Evolutionary conservation across 1,140 invertebrate genomes (phyloP).

Genomic region (Stegodyphus mimosarum): DNA sequence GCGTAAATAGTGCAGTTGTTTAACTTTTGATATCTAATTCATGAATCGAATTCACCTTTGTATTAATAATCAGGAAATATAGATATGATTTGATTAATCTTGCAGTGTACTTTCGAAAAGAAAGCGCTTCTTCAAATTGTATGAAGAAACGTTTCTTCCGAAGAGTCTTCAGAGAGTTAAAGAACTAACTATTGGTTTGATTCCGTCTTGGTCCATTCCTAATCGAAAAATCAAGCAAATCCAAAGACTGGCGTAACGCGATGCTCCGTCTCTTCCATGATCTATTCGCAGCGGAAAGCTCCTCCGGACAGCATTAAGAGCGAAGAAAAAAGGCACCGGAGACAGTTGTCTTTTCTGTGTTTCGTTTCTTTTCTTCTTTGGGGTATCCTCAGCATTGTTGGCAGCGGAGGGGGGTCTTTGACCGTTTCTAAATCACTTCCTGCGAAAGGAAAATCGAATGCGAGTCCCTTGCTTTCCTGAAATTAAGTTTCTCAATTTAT

Average conservation of each 20-base stretch:
- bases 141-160: no score
- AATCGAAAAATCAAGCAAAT: no score
- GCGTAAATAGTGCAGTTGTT: no score
- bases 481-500: neutral
- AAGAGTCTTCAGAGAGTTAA: no score
- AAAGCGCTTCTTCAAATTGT: no score
- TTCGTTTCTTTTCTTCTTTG: neutral
- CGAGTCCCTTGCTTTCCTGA: neutral
- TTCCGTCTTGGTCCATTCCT: no score
- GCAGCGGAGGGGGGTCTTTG: neutral
- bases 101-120: no score
- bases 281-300: neutral
- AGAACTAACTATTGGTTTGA: no score
- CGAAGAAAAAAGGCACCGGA: neutral
- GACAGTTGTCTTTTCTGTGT: neutral
- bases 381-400: neutral
- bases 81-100: no score
- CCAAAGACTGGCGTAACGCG: neutral
- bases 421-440: neutral
- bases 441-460: constrained; percentile 1
- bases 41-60: no score
- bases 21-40: no score
- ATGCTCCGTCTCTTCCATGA: neutral
- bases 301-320: neutral
- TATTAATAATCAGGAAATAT: no score